Evolutionary conservation across 23 tunicate genomes (phyloP).

Genomic region (Trididemnum clinides): DNA sequence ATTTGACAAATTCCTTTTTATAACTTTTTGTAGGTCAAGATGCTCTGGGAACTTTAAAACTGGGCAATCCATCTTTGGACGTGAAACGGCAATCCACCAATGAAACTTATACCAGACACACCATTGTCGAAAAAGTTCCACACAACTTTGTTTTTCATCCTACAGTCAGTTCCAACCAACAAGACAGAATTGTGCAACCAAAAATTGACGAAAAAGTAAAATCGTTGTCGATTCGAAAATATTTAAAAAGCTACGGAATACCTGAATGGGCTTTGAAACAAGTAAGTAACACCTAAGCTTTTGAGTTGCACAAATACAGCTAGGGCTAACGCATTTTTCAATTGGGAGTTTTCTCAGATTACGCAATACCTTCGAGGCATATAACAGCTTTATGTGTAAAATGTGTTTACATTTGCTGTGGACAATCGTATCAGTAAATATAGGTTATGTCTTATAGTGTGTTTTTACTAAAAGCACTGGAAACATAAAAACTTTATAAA

Average conservation of each 20-base stretch:
- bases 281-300: constrained; percentile 15
- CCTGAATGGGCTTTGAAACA: constrained; percentile 63
- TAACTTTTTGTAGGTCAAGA: constrained; percentile 51
- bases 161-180: neutral
- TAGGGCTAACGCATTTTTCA: no score
- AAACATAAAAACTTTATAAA: no score
- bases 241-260: constrained; percentile 44
- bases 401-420: no score
- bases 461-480: no score
- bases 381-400: no score
- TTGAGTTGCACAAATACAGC: no score
- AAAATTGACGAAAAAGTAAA: constrained; percentile 9
- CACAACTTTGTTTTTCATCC: constrained; percentile 78
- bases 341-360: no score
- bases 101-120: constrained; percentile 61
- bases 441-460: no score
- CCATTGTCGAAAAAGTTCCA: constrained; percentile 80
- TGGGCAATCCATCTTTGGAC: constrained; percentile 46
- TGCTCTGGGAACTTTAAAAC: constrained; percentile 75
- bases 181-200: neutral
- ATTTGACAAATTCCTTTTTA: no score
- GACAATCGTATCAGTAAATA: no score
- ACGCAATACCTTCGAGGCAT: no score
- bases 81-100: constrained; percentile 42
- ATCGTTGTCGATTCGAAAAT: constrained; percentile 37